These are phyloP conservation scores for Eupithecia subfuscata DNA, from an alignment of 2,888 invertebrate species.

Conservation along the genomic window DNA sequence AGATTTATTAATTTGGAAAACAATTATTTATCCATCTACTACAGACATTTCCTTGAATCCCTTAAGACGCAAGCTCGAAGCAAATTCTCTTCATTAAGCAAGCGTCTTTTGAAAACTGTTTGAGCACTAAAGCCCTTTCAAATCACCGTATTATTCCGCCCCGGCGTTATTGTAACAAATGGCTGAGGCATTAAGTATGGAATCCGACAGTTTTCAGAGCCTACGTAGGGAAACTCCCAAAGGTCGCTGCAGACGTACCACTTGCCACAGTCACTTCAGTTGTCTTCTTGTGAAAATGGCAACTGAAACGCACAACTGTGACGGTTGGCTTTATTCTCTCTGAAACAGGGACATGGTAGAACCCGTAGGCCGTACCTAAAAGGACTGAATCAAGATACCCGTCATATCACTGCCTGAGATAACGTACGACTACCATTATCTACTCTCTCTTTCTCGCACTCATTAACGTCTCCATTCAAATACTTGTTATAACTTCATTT, in stretches of 20 bases:
- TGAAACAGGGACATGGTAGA: not conserved
- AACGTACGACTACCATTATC: not conserved
- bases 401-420: not conserved
- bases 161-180: slow-evolving; percentile 41
- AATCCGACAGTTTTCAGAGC: slow-evolving; percentile 38
- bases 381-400: not conserved
- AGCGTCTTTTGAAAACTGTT: slow-evolving; percentile 18
- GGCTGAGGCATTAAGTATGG: slow-evolving; percentile 31
- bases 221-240: slow-evolving; percentile 37
- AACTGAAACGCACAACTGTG: not conserved
- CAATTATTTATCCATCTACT: not conserved
- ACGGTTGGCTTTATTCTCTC: not conserved
- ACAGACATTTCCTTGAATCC: not conserved
- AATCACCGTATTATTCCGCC: slow-evolving; percentile 20
- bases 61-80: not conserved
- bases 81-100: slow-evolving; percentile 3
- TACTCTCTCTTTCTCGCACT: not conserved
- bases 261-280: not conserved
- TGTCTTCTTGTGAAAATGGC: not conserved
- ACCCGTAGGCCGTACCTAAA: not conserved
- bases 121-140: slow-evolving; percentile 20
- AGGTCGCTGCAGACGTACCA: not conserved
- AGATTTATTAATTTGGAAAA: not conserved
- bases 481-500: not conserved
- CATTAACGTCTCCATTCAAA: not conserved